Percentiles rank a stretch among this genome's conserved stretches.
Conservation (phyloP, 2,113 vertebrate species). For the Mus spicilegus region DNA sequence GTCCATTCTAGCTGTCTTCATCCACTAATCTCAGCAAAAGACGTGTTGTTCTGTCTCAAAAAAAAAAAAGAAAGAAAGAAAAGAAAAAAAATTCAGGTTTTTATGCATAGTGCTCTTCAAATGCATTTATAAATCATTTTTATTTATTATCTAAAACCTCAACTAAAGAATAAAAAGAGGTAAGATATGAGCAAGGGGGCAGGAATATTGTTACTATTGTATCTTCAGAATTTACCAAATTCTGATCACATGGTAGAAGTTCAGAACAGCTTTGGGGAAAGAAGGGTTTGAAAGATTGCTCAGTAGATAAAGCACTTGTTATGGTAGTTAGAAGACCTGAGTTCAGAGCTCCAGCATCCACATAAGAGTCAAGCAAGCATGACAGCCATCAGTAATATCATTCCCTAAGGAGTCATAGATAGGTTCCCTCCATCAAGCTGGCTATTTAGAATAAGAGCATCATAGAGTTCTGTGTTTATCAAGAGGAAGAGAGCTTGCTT, state of each 20-base stretch:
- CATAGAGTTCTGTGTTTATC: not conserved
- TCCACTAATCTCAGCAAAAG: not conserved
- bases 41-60: not conserved
- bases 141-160: conserved; percentile 2
- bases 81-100: not conserved
- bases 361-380: not conserved
- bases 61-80: not conserved
- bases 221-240: not conserved
- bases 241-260: not conserved
- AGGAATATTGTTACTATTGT: not conserved
- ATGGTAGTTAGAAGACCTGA: not conserved
- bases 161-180: conserved; percentile 18
- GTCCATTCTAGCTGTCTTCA: not conserved
- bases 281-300: not conserved
- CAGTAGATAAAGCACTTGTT: not conserved
- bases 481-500: not conserved
- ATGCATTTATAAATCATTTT: conserved; percentile 40
- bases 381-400: not conserved
- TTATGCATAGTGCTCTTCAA: not conserved
- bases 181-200: not conserved
- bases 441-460: not conserved
- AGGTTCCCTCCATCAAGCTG: not conserved
- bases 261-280: not conserved
- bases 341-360: not conserved
- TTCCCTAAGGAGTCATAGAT: not conserved